A percentile compares a stretch with the other conserved stretches of the same genome.
phyloP scores from a whole-genome alignment of 2,888 invertebrate species.

The Syrphus vitripennis region DNA sequence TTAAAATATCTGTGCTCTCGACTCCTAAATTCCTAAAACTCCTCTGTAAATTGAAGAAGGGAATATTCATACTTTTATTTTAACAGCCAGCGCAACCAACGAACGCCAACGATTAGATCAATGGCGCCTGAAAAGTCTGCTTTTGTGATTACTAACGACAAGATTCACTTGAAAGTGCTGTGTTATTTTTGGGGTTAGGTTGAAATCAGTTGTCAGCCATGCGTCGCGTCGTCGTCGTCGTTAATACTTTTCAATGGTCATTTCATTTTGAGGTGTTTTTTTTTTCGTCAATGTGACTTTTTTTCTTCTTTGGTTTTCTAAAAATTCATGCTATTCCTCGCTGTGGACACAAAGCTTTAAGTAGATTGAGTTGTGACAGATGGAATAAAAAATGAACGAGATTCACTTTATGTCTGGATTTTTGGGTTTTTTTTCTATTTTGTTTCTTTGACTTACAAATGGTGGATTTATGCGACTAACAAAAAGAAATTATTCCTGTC shows the following conservation, averaged over 20 bases:
- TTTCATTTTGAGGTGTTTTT: constrained; percentile 19
- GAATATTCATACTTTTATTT: not conserved
- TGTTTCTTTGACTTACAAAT: too few species aligned
- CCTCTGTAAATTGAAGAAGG: not conserved
- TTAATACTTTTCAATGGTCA: constrained; percentile 34
- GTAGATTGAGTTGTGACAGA: constrained; percentile 37
- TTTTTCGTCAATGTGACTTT: not conserved
- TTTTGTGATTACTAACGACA: not conserved
- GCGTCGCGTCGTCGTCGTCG: constrained; percentile 12
- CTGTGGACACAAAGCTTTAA: not conserved
- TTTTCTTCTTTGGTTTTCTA: not conserved
- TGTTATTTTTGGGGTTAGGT: not conserved
- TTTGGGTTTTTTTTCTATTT: too few species aligned
- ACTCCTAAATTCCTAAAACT: not conserved
- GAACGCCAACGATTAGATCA: not conserved
- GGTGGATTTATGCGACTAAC: too few species aligned
- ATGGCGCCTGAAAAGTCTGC: not conserved
- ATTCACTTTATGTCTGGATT: too few species aligned
- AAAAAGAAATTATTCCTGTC: too few species aligned
- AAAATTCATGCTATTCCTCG: constrained; percentile 2
- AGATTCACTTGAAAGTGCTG: constrained; percentile 4
- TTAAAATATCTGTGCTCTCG: not conserved
- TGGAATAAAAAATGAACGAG: not conserved
- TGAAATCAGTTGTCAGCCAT: constrained; percentile 19
- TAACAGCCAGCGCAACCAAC: too few species aligned